Evolutionary conservation across 2,797 vertebrate genomes (phyloP), one percentile per base, ranked within the genome.

Genomic region (Otolemur crassicaudatus): DNA sequence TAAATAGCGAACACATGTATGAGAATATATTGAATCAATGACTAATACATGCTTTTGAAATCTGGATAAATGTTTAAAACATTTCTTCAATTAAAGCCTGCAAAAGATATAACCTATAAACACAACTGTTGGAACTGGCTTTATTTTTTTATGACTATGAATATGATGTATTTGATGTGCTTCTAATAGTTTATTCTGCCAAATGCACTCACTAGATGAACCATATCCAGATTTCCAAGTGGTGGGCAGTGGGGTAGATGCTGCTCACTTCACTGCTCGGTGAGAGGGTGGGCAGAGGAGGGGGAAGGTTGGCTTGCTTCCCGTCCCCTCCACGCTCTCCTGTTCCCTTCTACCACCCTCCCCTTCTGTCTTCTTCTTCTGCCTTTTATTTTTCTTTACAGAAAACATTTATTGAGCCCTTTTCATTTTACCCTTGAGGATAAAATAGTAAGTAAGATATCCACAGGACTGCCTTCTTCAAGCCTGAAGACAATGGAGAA

Each of bases 1-100:
- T 98, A 98, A 99, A 98, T 98, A 98, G 98, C 98, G 98, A 98
- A 98, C 97, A 98, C 97, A 98, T 98, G 98, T 96, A 98, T 97
- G 93, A 98, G 97, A 98, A 98, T 98, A 97, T 98, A 97, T 97
- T 98, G 98, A 98, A 98, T 97, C 98, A 98, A 96, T 99, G 98
- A 98, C 98, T 98, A 98, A 98, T 98, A 97, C 88, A 84, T 97
- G 96, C 93, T 98, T 98, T 97, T 98, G 96, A 98, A 98, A 98
- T 97, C 87, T 96, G 96, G 97, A 93, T 98, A 98, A 98, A 97
- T 98, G 96, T 98, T 98, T 97, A 86, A 98, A 98, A 97, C 97
- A 12, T 97, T 98, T 98, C 97, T 98, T 98, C 97, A 98, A 96
- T 98, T 98, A 98, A 98, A 98, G 94, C 91, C 91, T 98, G 73